Conservation (phyloP, 1,140 invertebrate genomes). For the Caenorhabditis latens region DNA sequence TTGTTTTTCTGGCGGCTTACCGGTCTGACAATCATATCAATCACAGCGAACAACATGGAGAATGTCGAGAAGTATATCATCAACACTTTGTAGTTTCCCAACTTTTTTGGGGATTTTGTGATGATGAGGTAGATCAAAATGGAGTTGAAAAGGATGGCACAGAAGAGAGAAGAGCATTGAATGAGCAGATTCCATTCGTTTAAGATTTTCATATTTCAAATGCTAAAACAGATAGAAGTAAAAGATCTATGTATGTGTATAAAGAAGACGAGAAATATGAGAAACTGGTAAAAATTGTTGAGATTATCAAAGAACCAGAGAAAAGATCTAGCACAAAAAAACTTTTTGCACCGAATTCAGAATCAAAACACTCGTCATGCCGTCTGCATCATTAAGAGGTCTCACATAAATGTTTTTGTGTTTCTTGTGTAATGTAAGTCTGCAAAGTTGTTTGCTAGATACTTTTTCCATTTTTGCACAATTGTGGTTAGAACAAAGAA, state of each 20-base stretch:
- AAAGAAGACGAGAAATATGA: background rate
- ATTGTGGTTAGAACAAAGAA: no score
- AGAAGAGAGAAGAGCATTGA: slow-evolving; percentile 7
- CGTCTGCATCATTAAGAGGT: no score
- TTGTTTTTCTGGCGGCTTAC: background rate
- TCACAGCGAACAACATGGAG: background rate
- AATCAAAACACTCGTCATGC: no score
- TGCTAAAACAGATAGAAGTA: background rate
- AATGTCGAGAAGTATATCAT: slow-evolving; percentile 22
- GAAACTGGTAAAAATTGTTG: no score
- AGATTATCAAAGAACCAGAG: no score
- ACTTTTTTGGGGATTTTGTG: slow-evolving; percentile 6
- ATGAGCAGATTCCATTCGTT: background rate
- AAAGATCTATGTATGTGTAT: background rate
- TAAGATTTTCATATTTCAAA: background rate
- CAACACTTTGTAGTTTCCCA: slow-evolving; percentile 4
- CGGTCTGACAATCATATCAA: slow-evolving; percentile 17
- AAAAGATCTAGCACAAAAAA: no score
- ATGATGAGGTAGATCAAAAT: slow-evolving; percentile 1
- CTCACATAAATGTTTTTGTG: no score
- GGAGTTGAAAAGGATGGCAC: slow-evolving; percentile 3
- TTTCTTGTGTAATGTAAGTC: no score
- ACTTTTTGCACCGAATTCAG: no score
- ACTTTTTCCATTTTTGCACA: no score
- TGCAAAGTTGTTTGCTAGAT: no score